Conservation (phyloP, 2,113 vertebrate species). For the Phyllostomus hastatus region DNA sequence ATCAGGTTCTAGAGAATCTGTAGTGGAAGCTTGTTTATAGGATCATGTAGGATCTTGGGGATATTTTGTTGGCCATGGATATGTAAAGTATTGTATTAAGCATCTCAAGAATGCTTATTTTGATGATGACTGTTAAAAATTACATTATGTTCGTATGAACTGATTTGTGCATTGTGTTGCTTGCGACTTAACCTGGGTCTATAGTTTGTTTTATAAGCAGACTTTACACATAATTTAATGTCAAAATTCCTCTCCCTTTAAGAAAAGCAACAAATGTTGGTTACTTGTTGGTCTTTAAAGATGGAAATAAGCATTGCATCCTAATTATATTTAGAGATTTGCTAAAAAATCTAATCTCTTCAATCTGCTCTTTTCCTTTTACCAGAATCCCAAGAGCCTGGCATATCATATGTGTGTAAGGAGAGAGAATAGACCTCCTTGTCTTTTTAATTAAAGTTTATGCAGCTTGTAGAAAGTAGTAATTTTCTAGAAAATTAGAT, state of each 20-base stretch:
- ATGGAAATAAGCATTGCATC: conserved; percentile 24
- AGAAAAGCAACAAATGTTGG: conserved; percentile 15
- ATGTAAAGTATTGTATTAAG: neutral
- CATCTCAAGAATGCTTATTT: neutral
- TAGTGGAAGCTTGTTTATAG: neutral
- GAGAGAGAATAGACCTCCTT: conserved; percentile 73
- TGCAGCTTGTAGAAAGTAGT: conserved; percentile 73
- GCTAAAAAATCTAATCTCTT: conserved; percentile 57
- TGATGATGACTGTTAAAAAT: neutral
- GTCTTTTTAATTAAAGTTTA: conserved; percentile 81
- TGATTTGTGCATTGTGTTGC: neutral
- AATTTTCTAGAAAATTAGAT: conserved; percentile 75
- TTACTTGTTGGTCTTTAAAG: conserved; percentile 39
- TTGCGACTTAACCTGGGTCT: neutral
- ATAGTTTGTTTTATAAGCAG: conserved; percentile 16
- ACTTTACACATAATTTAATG: conserved; percentile 21
- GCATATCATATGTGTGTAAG: conserved; percentile 50
- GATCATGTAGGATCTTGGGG: neutral
- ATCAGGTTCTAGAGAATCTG: neutral
- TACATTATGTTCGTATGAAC: neutral
- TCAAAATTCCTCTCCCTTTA: conserved; percentile 12
- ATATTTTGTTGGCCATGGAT: neutral
- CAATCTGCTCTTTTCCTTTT: conserved; percentile 16
- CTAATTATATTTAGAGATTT: conserved; percentile 57
- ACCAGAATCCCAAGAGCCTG: conserved; percentile 30